Evolutionary conservation across 1,140 invertebrate genomes (phyloP), one percentile per base, ranked within the genome.

Genomic region (Microplitis demolitor): DNA sequence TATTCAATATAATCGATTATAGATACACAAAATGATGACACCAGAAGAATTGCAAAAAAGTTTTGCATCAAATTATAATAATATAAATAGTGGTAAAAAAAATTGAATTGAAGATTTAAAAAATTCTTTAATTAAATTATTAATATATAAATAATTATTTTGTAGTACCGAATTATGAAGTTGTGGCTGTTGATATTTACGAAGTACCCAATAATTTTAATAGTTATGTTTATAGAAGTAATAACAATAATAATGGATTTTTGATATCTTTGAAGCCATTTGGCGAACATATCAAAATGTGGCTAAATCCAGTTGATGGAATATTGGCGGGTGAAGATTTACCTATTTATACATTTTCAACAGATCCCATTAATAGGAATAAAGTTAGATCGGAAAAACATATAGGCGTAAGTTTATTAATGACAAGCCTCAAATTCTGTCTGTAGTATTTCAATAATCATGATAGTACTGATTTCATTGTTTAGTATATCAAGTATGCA

Each of bases 261-360:
- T 45, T 45, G 6, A 45, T 45, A 45, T 45, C 39, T 3, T 45
- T 74, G 2, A 74, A 62, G 4, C 63, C 64, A 3, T 74, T 74
- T 60, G 73, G 69, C 4, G 14, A 58, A 9, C 53, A 74, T 16
- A 67, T 74, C 0, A 16, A 63, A 9, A 16, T 74, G 8, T 68
- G 63, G 64, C n/a, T 74, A 1, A 60, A 70, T 39, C 68, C 72
- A 14, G 31, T 61, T 37, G 72, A 74, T 4, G 72, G 67, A 58
- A 50, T 51, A 4, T 45, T 74, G 9, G 72, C 66, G 8, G 61
- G 67, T n/a, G 11, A 60, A 24, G 53, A 74, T 13, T 69, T 62
- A 24, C 72, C 72, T 1, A 62, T 74, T 3, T 70, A 74, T 24
- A 37, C 51, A 11, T 16, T 63, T 37, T 58, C 9, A 2, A 9